Evolutionary conservation across 2,888 invertebrate genomes (phyloP), one percentile per base, ranked within the genome.

Genomic region (Cyaniris semiargus): DNA sequence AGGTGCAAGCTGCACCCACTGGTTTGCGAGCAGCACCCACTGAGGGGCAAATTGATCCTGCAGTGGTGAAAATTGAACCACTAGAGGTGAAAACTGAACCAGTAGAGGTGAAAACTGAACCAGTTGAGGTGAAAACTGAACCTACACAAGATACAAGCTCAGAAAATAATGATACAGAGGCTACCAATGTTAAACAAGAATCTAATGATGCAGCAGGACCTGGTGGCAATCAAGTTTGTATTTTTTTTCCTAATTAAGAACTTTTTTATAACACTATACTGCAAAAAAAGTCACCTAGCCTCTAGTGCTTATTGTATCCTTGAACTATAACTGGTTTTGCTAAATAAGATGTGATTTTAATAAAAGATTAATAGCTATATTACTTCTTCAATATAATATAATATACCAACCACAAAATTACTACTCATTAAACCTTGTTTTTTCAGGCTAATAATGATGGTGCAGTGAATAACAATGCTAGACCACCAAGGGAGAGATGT

Each of bases 401-500:
- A 38, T 10, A 8, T 38, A 38, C 38, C 8, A 38, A 38, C 8
- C 10, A 38, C 10, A 38, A 44, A 44, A 44, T 44, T 38, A 38
- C 38, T 38, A 10, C 2, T 38, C 8, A 38, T 38, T 38, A 0
- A 48, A 48, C 4, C 48, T 60, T 21, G 0, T 21, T 23, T 21
- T 60, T 60, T 10, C 60, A 38, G 44, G 77, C 53, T 8, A 48
- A 38, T n/a, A 78, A 76, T 75, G 31, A 48, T 31, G 56, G 48
- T 53, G 76, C 60, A 34, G 60, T 44, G 31, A 75, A 31, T 77
- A 60, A 44, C 79, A 23, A 79, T 38, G 10, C 44, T 8, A 72
- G 71, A 4, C 81, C 76, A 0, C 79, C 79, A 4, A 83, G 95
- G 71, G 95, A 95, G 80, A 90, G 95, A 77, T 96, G 96, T 86